Evolutionary conservation across 2,888 invertebrate species (phyloP).

Genomic region (Drosophila nr. medialis): DNA sequence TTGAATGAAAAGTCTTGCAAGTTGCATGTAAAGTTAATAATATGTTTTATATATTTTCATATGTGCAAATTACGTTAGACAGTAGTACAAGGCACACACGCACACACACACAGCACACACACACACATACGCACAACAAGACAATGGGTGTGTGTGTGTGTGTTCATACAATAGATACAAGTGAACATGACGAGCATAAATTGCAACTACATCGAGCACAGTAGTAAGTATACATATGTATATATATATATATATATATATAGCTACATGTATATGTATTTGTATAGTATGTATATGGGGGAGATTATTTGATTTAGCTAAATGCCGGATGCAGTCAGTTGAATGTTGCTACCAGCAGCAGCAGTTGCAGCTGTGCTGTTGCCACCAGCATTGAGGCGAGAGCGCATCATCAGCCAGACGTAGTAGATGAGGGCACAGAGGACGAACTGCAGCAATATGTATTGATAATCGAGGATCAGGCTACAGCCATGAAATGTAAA

Average conservation of each 20-base stretch:
- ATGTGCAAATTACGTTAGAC: constrained; percentile 39
- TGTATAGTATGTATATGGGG: constrained; percentile 24
- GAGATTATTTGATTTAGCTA: constrained; percentile 72
- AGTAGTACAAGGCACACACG: constrained; percentile 25
- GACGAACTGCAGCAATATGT: constrained; percentile 73
- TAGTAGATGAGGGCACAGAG: constrained; percentile 66
- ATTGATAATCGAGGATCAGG: constrained; percentile 71
- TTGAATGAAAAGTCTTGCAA: not conserved
- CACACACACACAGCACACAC: constrained; percentile 11
- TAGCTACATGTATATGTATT: constrained; percentile 5
- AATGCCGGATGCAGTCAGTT: constrained; percentile 70
- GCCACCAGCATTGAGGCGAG: constrained; percentile 17
- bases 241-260: constrained; percentile 2
- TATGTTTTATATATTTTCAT: constrained; percentile 2
- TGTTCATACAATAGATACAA: constrained; percentile 20
- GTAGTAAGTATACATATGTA: constrained; percentile 11
- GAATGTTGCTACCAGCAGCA: constrained; percentile 6
- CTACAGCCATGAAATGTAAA: constrained; percentile 70
- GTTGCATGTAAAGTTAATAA: not conserved
- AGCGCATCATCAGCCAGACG: constrained; percentile 63
- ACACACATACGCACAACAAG: constrained; percentile 13
- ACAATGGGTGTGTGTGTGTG: not conserved
- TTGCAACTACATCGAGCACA: constrained; percentile 72
- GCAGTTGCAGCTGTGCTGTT: constrained; percentile 6
- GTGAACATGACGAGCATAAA: constrained; percentile 46